Evolutionary conservation across 2,888 invertebrate species (phyloP), one percentile per base, ranked within the genome.

Genomic region (Torymus auratus): DNA sequence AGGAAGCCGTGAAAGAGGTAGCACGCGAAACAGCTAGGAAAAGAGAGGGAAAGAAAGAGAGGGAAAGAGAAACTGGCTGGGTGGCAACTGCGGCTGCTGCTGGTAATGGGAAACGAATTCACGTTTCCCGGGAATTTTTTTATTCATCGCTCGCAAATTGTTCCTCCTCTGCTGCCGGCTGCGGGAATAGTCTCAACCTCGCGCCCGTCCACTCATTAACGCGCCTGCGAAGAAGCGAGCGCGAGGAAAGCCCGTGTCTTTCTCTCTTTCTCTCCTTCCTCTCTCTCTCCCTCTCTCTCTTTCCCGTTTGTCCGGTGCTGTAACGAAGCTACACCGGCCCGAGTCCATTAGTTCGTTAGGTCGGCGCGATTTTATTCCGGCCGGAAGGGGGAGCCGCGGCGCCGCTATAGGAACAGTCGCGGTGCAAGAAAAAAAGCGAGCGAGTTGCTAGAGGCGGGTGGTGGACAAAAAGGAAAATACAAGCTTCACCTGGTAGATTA

Each of bases 111-210:
- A 82, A 82, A 82, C 78, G 83, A 84, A 84, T 84, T 84, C 83
- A 62, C 74, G 71, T 61, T 78, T 78, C 62, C 68, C 71, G 70
- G 62, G 78, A 81, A 84, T 81, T 86, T 68, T 86, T 86, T 86
- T 86, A 86, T 86, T 86, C 85, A 86, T 85, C 84, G 85, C 82
- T 84, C 81, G 82, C 84, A 86, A 86, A 86, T 86, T 86, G 85
- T 83, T 83, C 83, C 73, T 62, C 81, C 78, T 28, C 58, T 53
- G 62, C 17, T 15, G 70, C 50, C 52, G 41, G 17, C 60, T 14
- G 28, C 28, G 58, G 14, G 68, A 70, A 62, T 78, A 64, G 58
- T 65, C 70, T 65, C 53, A 20, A 15, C 15, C 56, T 65, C 55
- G 28, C 69, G 76, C 28, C 28, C 28, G 28, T 28, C 28, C 28